Percentiles rank a stretch among this genome's conserved stretches.
These are phyloP conservation scores for Colletes collaris DNA, from an alignment of 2,888 invertebrate genomes.

Conservation along the genomic window DNA sequence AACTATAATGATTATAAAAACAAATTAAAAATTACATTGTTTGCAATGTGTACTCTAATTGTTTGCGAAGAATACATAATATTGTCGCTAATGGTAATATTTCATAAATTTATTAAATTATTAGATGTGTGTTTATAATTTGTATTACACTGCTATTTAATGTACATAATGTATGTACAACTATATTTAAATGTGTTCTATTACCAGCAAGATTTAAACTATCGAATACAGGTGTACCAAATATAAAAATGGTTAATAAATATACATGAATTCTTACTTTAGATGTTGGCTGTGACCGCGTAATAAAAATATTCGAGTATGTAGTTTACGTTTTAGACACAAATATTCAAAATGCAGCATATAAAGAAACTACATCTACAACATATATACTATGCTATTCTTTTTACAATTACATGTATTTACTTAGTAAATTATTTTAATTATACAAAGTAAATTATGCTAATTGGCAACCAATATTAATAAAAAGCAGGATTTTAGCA, in stretches of 20 bases:
- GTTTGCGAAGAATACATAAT: slow-evolving; percentile 27
- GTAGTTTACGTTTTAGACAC: slow-evolving; percentile 54
- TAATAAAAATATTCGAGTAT: slow-evolving; percentile 48
- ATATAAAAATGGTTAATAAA: slow-evolving; percentile 36
- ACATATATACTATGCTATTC: slow-evolving; percentile 24
- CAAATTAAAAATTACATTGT: slow-evolving; percentile 16
- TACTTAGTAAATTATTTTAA: slow-evolving; percentile 52
- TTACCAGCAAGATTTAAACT: slow-evolving; percentile 18
- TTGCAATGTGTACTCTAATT: slow-evolving; percentile 21
- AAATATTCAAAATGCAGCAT: slow-evolving; percentile 35
- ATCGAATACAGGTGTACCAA: slow-evolving; percentile 16
- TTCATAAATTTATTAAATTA: slow-evolving; percentile 14
- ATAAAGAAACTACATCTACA: slow-evolving; percentile 51
- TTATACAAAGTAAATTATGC: slow-evolving; percentile 33
- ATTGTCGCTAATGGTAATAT: slow-evolving; percentile 1
- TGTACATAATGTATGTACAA: slow-evolving; percentile 27
- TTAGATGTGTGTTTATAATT: slow-evolving; percentile 10
- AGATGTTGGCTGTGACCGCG: slow-evolving; percentile 70
- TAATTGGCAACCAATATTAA: slow-evolving; percentile 31
- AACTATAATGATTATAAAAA: slow-evolving; percentile 5
- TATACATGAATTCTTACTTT: slow-evolving; percentile 59
- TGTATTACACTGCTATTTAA: background rate
- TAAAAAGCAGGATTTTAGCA: slow-evolving; percentile 42
- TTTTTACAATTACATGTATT: slow-evolving; percentile 40
- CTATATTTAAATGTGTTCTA: slow-evolving; percentile 40